Conservation (phyloP, 2,113 vertebrate species). For the Antigone vipio region DNA sequence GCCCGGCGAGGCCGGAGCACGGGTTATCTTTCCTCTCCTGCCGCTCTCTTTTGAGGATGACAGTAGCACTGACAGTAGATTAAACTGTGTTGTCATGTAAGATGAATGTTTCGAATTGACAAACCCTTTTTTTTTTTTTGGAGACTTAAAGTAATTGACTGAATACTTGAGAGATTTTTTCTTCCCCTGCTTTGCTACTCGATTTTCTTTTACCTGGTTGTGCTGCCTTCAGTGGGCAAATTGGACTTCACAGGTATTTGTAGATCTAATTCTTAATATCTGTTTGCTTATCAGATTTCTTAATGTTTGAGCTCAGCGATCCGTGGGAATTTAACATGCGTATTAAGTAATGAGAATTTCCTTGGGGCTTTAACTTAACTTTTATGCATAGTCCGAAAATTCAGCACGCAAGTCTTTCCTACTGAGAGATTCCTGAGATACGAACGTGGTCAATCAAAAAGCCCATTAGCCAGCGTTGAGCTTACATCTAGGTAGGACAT, state of each 20-base stretch:
- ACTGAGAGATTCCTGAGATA: background rate
- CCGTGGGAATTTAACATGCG: background rate
- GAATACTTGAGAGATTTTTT: background rate
- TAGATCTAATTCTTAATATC: background rate
- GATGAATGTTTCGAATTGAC: constrained; percentile 30
- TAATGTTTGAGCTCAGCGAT: background rate
- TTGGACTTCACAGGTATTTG: background rate
- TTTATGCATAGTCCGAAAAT: background rate
- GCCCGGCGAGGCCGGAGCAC: background rate
- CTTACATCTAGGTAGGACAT: rapidly evolving
- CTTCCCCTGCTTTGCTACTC: background rate
- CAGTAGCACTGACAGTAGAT: background rate
- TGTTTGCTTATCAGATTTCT: constrained; percentile 17
- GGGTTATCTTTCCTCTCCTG: constrained; percentile 4
- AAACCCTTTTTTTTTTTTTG: background rate
- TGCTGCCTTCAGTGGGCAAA: background rate
- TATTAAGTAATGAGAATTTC: constrained; percentile 27
- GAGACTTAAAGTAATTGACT: constrained; percentile 30
- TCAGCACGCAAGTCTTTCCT: rapidly evolving
- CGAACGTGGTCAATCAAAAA: background rate
- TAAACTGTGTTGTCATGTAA: constrained; percentile 32
- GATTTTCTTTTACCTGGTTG: background rate
- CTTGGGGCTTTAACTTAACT: background rate
- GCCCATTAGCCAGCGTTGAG: background rate
- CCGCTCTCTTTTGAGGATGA: background rate